Evolutionary conservation across 1,140 invertebrate genomes (phyloP).

Genomic region (Phymorhynchus buccinoides): DNA sequence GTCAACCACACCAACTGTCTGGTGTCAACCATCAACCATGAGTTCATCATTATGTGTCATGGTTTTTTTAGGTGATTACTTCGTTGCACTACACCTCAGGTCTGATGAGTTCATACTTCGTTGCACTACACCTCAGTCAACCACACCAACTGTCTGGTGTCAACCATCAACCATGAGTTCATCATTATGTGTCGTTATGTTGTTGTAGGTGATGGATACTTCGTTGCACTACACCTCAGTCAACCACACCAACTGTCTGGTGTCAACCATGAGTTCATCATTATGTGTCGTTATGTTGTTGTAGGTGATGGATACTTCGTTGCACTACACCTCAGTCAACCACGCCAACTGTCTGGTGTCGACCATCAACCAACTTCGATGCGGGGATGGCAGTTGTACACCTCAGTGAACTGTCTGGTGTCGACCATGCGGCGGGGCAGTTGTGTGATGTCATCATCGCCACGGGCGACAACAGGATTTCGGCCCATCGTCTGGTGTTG

Average conservation of each 20-base stretch:
- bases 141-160: conserved; percentile 53
- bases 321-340: conserved; percentile 61
- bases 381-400: conserved; percentile 79
- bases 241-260: conserved; percentile 56
- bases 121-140: conserved; percentile 57
- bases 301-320: conserved; percentile 53
- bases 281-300: too few relatives aligned
- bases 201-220: conserved; percentile 53
- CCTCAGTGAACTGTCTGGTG: conserved; percentile 58
- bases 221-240: conserved; percentile 60
- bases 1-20: too few relatives aligned
- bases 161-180: too few relatives aligned
- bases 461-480: conserved; percentile 84
- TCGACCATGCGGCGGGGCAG: conserved; percentile 78
- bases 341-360: conserved; percentile 56
- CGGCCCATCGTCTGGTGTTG: conserved; percentile 87
- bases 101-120: conserved; percentile 57
- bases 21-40: too few relatives aligned
- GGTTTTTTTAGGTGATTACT: not conserved
- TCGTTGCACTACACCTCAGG: not conserved
- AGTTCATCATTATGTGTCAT: too few relatives aligned
- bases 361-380: conserved; percentile 76
- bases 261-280: too few relatives aligned
- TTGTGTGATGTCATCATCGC: conserved; percentile 87
- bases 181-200: too few relatives aligned